phyloP scores from a whole-genome alignment of 2,113 vertebrate genomes.

The Serilophus lunatus region DNA sequence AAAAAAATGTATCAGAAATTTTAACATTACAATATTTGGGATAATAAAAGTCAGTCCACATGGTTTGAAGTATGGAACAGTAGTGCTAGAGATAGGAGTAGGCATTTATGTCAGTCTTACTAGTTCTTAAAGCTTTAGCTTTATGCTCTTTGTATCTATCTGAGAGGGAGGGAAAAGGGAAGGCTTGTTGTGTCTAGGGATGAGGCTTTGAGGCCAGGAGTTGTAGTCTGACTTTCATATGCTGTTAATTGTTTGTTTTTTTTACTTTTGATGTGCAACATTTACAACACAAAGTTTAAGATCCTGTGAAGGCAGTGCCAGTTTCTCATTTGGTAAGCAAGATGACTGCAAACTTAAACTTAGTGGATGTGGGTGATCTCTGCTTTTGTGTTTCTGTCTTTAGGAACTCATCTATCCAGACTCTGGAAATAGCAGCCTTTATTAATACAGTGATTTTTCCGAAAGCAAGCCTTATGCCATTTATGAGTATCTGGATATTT shows the following conservation, averaged over 20 bases:
- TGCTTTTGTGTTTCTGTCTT: background rate
- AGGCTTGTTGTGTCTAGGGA: background rate
- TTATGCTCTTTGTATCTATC: background rate
- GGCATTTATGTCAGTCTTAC: background rate
- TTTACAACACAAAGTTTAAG: background rate
- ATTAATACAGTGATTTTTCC: background rate
- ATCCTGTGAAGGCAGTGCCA: background rate
- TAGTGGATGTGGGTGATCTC: accelerated
- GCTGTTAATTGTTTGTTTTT: background rate
- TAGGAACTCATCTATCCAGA: background rate
- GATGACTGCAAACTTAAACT: background rate
- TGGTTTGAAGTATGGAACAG: conserved; percentile 19
- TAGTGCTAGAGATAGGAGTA: background rate
- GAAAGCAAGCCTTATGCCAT: background rate
- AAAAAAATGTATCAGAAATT: conserved; percentile 33
- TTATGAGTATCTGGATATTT: background rate
- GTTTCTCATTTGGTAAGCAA: background rate
- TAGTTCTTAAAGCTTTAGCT: background rate
- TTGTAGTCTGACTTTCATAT: background rate
- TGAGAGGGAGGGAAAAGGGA: background rate
- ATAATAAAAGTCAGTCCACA: conserved; percentile 16
- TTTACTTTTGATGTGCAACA: background rate
- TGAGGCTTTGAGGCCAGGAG: background rate
- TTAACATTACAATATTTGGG: conserved; percentile 20
- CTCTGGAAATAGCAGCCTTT: background rate